Percentiles rank a stretch among this genome's conserved stretches.
phyloP scores from a whole-genome alignment of 2,888 invertebrate species.

The Perithous albicinctus region DNA sequence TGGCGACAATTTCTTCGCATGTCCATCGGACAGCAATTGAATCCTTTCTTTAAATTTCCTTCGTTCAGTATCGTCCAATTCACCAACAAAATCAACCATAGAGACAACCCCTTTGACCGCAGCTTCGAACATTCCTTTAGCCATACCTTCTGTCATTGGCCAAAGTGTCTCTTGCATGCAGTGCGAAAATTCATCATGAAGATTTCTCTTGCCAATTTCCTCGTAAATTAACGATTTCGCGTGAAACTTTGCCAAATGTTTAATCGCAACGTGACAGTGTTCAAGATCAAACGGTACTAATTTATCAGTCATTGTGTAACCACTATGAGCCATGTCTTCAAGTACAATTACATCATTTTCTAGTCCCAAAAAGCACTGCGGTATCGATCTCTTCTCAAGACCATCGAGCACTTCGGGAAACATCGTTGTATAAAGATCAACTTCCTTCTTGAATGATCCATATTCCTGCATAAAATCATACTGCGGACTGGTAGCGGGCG shows the following conservation, averaged over 20 bases:
- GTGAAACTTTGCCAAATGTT: slow-evolving; percentile 88
- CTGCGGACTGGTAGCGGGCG: slow-evolving; percentile 72
- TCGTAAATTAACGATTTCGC: slow-evolving; percentile 86
- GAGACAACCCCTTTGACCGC: slow-evolving; percentile 77
- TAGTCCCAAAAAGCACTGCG: slow-evolving; percentile 76
- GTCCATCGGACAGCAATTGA: slow-evolving; percentile 58
- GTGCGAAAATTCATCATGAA: slow-evolving; percentile 74
- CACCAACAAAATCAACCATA: slow-evolving; percentile 73
- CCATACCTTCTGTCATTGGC: slow-evolving; percentile 67
- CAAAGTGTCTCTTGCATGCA: slow-evolving; percentile 78
- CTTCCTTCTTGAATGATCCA: slow-evolving; percentile 77
- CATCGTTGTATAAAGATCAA: slow-evolving; percentile 75
- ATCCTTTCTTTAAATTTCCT: slow-evolving; percentile 72
- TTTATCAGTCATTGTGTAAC: slow-evolving; percentile 89
- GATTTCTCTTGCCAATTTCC: slow-evolving; percentile 72
- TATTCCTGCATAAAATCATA: slow-evolving; percentile 72
- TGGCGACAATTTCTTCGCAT: slow-evolving; percentile 73
- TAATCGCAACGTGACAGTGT: slow-evolving; percentile 87
- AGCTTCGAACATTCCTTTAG: slow-evolving; percentile 73
- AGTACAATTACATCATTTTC: slow-evolving; percentile 81
- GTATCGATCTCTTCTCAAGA: slow-evolving; percentile 70
- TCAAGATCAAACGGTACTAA: slow-evolving; percentile 87
- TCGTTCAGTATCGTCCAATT: slow-evolving; percentile 67
- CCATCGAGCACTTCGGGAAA: slow-evolving; percentile 77
- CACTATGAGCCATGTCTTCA: slow-evolving; percentile 88